Percentiles rank a stretch among this genome's conserved stretches.
Evolutionary conservation across 2,888 invertebrate species (phyloP).

Genomic region (Eurytoma adleriae): DNA sequence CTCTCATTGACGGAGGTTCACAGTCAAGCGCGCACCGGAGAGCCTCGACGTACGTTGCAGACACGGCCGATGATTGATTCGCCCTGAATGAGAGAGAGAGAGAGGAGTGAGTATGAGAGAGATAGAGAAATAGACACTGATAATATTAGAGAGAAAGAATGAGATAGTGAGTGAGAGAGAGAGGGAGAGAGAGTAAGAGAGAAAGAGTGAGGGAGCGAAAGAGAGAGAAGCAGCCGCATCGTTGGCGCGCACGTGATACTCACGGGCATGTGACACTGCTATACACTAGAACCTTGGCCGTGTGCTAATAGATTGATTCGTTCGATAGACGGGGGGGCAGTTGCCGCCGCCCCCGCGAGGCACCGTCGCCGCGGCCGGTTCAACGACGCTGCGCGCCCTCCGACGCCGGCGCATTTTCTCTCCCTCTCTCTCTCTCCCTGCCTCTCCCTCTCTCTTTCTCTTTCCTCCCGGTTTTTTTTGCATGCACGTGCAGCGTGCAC

Average conservation of each 20-base stretch:
- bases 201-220: not conserved
- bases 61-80: constrained; percentile 9
- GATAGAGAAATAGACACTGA: not conserved
- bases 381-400: constrained; percentile 3
- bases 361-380: constrained; percentile 9
- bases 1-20: not conserved
- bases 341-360: constrained; percentile 28
- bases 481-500: not conserved
- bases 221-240: not conserved
- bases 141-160: too few relatives aligned
- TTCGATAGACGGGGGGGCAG: constrained; percentile 62
- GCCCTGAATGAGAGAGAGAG: not conserved
- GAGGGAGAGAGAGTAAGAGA: not conserved
- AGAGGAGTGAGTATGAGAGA: not conserved
- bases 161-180: not conserved
- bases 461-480: not conserved
- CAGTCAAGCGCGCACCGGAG: not conserved
- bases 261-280: constrained; percentile 31
- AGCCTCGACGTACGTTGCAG: too few relatives aligned
- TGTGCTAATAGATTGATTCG: constrained; percentile 70
- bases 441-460: not conserved
- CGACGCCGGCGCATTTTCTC: not conserved
- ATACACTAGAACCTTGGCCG: constrained; percentile 70
- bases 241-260: constrained; percentile 8
- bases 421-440: not conserved